Percentiles rank a stretch among this genome's conserved stretches.
These are phyloP conservation scores for Botia kubotai DNA, from an alignment of 2,797 vertebrate species.

Conservation along the genomic window DNA sequence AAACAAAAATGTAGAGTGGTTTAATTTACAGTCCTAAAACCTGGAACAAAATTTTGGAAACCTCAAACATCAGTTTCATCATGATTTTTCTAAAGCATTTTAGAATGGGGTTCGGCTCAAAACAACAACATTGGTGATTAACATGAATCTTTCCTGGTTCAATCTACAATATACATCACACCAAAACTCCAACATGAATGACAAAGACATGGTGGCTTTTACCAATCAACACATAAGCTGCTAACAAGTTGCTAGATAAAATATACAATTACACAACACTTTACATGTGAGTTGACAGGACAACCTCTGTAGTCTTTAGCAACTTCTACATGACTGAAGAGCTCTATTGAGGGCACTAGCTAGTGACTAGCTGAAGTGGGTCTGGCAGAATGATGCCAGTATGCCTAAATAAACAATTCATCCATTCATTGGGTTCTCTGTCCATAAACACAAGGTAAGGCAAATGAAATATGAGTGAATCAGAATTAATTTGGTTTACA, in stretches of 20 bases:
- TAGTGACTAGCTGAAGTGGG: not conserved
- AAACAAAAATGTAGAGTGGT: not conserved
- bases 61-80: too few species aligned
- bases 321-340: too few species aligned
- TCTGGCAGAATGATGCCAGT: not conserved
- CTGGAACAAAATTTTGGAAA: too few species aligned
- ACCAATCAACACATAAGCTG: not conserved
- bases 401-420: not conserved
- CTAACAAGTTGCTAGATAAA: not conserved
- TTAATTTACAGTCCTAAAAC: too few species aligned
- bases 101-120: not conserved
- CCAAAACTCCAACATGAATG: not conserved
- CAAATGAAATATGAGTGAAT: not conserved
- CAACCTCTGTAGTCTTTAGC: too few species aligned
- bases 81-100: not conserved
- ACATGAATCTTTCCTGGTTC: not conserved
- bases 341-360: not conserved
- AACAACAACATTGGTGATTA: not conserved
- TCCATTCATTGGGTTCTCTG: not conserved
- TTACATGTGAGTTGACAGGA: not conserved
- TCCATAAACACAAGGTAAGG: not conserved
- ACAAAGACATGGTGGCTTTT: not conserved
- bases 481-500: not conserved
- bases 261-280: not conserved
- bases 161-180: too few species aligned